phyloP scores from a whole-genome alignment of 2,113 vertebrate species.

The Clarias magur region DNA sequence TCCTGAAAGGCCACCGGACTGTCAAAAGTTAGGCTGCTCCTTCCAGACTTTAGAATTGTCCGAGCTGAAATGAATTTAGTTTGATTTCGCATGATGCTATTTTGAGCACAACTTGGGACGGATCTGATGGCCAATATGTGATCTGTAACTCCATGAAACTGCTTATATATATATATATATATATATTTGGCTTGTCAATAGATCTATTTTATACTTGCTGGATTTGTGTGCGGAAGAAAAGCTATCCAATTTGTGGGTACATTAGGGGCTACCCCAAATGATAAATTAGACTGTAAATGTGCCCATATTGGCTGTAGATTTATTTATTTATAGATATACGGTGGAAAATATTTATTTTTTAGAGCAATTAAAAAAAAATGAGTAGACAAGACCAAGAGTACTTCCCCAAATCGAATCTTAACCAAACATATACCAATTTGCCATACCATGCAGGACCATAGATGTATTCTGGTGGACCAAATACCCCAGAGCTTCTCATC shows the following conservation, averaged over 20 bases:
- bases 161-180: slow-evolving; percentile 62
- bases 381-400: slow-evolving; percentile 28
- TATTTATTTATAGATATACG: slow-evolving; percentile 73
- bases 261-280: slow-evolving; percentile 46
- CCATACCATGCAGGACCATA: slow-evolving; percentile 26
- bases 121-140: slow-evolving; percentile 56
- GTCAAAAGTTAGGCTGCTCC: slow-evolving; percentile 32
- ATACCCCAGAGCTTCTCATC: slow-evolving; percentile 47
- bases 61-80: slow-evolving; percentile 21
- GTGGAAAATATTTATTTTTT: slow-evolving; percentile 61
- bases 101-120: slow-evolving; percentile 52
- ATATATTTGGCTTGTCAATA: slow-evolving; percentile 60
- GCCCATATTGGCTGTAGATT: slow-evolving; percentile 53
- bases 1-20: slow-evolving; percentile 39
- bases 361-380: slow-evolving; percentile 43
- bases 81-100: slow-evolving; percentile 35
- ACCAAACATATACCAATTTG: slow-evolving; percentile 24
- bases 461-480: slow-evolving; percentile 64
- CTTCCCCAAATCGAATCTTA: slow-evolving; percentile 35
- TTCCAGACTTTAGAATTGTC: slow-evolving; percentile 22
- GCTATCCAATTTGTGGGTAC: slow-evolving; percentile 49
- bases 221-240: slow-evolving; percentile 30
- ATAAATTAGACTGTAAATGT: slow-evolving; percentile 42
- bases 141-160: slow-evolving; percentile 61
- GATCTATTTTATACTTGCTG: slow-evolving; percentile 53